phyloP scores from a whole-genome alignment of 2,888 invertebrate genomes.

The Conus canariensis region DNA sequence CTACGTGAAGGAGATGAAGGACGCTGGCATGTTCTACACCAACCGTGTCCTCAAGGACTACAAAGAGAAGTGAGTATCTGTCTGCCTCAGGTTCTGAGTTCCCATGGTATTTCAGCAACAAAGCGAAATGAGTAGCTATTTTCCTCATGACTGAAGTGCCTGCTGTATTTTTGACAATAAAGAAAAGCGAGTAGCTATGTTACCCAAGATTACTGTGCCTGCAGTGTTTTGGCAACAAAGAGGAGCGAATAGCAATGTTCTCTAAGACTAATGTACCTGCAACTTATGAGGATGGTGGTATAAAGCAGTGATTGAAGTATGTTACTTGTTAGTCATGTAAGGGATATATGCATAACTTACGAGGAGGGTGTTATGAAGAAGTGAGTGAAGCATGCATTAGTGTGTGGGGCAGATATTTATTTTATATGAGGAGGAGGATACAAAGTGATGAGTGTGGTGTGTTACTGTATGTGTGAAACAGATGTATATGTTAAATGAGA shows the following conservation, averaged over 20 bases:
- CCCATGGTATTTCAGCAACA: not conserved
- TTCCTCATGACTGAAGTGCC: not conserved
- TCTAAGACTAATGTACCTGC: too few species aligned
- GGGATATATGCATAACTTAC: too few species aligned
- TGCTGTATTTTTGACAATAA: not conserved
- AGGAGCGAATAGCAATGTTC: too few species aligned
- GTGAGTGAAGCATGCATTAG: too few species aligned
- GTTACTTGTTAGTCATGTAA: too few species aligned
- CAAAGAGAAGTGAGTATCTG: conserved; percentile 89
- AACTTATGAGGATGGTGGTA: too few species aligned
- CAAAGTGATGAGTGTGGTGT: not conserved
- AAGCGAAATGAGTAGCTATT: too few species aligned
- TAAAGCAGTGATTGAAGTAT: too few species aligned
- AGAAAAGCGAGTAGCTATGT: not conserved
- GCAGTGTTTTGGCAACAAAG: too few species aligned
- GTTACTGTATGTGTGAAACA: not conserved
- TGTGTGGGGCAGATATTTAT: too few species aligned
- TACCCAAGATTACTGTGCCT: not conserved
- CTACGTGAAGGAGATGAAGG: conserved; percentile 93
- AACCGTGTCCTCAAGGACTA: conserved; percentile 98
- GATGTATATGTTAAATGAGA: not conserved
- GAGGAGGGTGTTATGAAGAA: too few species aligned
- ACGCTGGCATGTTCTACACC: conserved; percentile 98
- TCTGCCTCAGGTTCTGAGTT: not conserved
- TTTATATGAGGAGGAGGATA: too few species aligned